Conservation (phyloP, 2,888 invertebrate species). For the Octonoba sinensis region DNA sequence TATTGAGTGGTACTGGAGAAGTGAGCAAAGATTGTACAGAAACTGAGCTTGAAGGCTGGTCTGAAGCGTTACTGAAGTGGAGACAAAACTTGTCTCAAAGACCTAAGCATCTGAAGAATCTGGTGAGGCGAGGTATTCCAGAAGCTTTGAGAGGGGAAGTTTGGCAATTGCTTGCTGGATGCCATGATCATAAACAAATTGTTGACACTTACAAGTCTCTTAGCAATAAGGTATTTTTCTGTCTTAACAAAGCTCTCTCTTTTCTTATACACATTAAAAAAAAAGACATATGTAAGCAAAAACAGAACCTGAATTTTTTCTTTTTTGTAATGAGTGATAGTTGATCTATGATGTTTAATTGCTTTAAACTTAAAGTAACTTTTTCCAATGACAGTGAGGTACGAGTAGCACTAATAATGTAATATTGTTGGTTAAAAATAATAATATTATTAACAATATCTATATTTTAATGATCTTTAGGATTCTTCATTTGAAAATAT, state of each 20-base stretch:
- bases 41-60: slow-evolving; percentile 93
- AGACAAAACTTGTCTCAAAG: slow-evolving; percentile 72
- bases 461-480: slow-evolving; percentile 73
- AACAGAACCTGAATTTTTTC: too few species aligned
- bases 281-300: too few species aligned
- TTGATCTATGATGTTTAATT: too few species aligned
- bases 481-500: slow-evolving; percentile 95
- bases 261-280: too few species aligned
- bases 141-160: slow-evolving; percentile 97
- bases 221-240: slow-evolving; percentile 83
- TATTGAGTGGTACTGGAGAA: slow-evolving; percentile 89
- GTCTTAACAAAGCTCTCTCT: too few species aligned
- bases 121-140: slow-evolving; percentile 89
- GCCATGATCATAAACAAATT: slow-evolving; percentile 79
- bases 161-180: slow-evolving; percentile 94
- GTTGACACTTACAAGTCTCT: slow-evolving; percentile 92
- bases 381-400: too few species aligned
- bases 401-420: too few species aligned
- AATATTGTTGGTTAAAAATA: too few species aligned
- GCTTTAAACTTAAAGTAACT: too few species aligned
- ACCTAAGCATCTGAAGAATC: slow-evolving; percentile 83
- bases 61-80: slow-evolving; percentile 79
- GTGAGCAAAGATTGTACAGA: slow-evolving; percentile 97
- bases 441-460: too few species aligned
- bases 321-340: too few species aligned